Base-by-base conservation (phyloP, 1,140 invertebrate species). In the Lepidurus couesii region DNA sequence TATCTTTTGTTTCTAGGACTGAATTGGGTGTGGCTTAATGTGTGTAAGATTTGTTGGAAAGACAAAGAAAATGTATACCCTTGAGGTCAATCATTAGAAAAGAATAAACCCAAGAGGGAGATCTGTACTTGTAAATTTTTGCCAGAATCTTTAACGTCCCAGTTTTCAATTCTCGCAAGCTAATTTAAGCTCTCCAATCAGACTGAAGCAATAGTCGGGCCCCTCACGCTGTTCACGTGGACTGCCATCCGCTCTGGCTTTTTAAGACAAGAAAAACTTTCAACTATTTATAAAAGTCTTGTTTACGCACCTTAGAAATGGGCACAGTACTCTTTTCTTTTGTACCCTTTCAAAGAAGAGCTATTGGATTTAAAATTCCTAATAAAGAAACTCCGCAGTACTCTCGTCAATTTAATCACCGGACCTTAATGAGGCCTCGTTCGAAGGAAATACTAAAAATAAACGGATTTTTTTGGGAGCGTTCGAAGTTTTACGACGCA, bases 181-280 rank as follows among this genome's bases (percentile, higher is more conserved):
- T 65, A 65, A 65, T 65, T 65, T 65, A 65, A 65, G 53, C 53
- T 65, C 53, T 13, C 53, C 53, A 65, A 65, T 65, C 53, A 65
- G 53, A 65, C 21, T 21, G 16, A 65, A 65, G 53, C 16, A 65
- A 65, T 65, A 65, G 53, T 65, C 53, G 53, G 53, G 53, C 53
- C 53, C 53, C 53, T 65, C 53, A 65, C 21, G 53, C 53, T 65
- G 53, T 65, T 65, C 53, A 65, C 53, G 53, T 65, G 53, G 53
- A 65, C 53, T 65, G 53, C 13, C 53, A n/a, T 21, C 53, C 21
- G 53, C 53, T 65, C 13, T 65, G 16, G 53, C 16, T 21, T 65
- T 65, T 65, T 65, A n/a, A 13, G 53, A 65, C 53, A 13, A 21
- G 21, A 21, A 65, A 65, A 65, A 65, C 16, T 21, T 65, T 65